Evolutionary conservation across 2,797 vertebrate genomes (phyloP), one percentile per base, ranked within the genome.

Genomic region (Galago senegalensis): DNA sequence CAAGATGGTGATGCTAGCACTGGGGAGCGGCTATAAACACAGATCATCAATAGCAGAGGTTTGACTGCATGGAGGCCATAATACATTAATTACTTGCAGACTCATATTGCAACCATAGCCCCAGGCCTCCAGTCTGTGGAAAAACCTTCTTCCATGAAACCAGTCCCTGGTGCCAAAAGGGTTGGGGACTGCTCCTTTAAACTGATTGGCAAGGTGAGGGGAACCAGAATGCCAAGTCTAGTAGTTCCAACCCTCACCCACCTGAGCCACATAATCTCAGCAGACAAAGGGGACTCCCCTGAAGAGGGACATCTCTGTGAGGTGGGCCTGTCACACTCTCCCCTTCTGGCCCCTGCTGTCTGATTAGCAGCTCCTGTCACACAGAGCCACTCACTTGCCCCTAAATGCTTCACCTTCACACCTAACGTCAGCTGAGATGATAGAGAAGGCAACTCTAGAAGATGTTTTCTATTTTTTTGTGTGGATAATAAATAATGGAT

Each of bases 221-320:
- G 49, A 58, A 37, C 21, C 4, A 40, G 61, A 87, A 73, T 3
- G 7, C 23, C 34, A n/a, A 77, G 40, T 40, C 53, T 37, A 53
- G 58, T 5, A 10, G n/a, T 25, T 56, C 65, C 58, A 25, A 29
- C 31, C 58, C 34, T 88, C 23, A 25, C 0, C 43, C 20, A 63
- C 23, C 34, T 4, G 1, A 75, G 84, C 2, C n/a, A 46, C 27
- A 40, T 23, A 67, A 56, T 9, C 27, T 89, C 81, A 73, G 87
- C 43, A 43, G 46, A 75, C 49, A n/a, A 87, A 61, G 73, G 2
- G 11, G n/a, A 56, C 40, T 43, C 43, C 40, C 43, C 21, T 56
- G 83, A n/a, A 88, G 77, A 27, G 0, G 34, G 29, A 31, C 4
- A 34, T 4, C 8, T 16, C 25, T 0, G 0, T 31, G 40, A 31